These are phyloP conservation scores for Dryobotodes eremita DNA, from an alignment of 2,888 invertebrate genomes.

Conservation along the genomic window DNA sequence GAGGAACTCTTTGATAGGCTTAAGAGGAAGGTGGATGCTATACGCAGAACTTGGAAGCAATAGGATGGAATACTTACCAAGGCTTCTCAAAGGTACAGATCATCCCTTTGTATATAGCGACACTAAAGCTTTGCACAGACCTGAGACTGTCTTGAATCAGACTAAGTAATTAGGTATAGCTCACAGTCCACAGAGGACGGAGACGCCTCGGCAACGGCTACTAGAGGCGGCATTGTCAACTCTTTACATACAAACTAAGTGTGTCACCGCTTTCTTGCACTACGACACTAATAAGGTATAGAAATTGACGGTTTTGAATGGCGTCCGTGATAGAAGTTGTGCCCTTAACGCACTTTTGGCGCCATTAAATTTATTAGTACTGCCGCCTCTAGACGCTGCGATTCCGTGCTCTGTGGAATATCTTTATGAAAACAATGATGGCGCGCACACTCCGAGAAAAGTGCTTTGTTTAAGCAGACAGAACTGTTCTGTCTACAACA, in stretches of 20 bases:
- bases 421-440: neutral
- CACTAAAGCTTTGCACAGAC: neutral
- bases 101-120: neutral
- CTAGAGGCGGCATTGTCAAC: neutral
- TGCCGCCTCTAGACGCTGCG: too few species aligned
- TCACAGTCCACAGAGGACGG: neutral
- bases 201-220: too few species aligned
- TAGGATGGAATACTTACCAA: neutral
- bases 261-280: neutral
- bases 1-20: conserved; percentile 12
- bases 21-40: neutral
- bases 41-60: conserved; percentile 3
- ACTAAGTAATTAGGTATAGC: too few species aligned
- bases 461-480: neutral
- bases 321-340: too few species aligned
- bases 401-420: neutral
- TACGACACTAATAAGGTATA: neutral
- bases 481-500: neutral
- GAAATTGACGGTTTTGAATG: too few species aligned
- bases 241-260: neutral
- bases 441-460: neutral
- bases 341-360: too few species aligned
- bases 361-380: too few species aligned
- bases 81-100: neutral
- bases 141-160: neutral